phyloP scores from a whole-genome alignment of 2,797 vertebrate species.

The Decapterus maruadsi region DNA sequence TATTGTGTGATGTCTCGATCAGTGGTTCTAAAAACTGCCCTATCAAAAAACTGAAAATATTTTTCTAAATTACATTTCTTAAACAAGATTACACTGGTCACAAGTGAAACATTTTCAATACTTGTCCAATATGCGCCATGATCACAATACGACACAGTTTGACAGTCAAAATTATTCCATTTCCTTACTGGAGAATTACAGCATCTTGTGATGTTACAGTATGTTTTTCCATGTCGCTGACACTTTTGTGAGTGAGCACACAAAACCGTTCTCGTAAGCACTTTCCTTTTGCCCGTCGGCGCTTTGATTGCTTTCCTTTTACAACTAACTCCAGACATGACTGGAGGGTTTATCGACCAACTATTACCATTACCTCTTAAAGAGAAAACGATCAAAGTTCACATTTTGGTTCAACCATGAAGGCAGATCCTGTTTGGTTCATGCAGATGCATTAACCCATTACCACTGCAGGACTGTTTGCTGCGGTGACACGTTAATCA shows the following conservation, averaged over 20 bases:
- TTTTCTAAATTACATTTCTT: conserved; percentile 22
- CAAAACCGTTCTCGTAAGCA: background rate
- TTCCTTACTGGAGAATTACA: background rate
- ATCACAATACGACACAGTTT: background rate
- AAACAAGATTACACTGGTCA: conserved; percentile 27
- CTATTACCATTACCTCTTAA: background rate
- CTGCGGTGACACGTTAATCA: no score
- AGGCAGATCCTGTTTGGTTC: no score
- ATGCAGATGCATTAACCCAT: no score
- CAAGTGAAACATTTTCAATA: background rate
- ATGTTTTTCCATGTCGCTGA: background rate
- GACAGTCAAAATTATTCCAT: background rate
- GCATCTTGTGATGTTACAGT: background rate
- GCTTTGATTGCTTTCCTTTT: background rate
- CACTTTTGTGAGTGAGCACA: background rate
- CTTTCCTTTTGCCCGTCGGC: background rate
- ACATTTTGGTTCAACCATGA: background rate
- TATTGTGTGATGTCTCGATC: background rate
- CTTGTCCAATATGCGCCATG: background rate
- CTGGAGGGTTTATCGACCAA: no score
- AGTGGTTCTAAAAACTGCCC: background rate
- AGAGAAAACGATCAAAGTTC: background rate
- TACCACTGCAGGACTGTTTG: no score
- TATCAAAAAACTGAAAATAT: background rate
- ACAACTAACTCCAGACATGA: background rate